Evolutionary conservation across 1,140 invertebrate species (phyloP).

Genomic region (Bombus soroeensis): DNA sequence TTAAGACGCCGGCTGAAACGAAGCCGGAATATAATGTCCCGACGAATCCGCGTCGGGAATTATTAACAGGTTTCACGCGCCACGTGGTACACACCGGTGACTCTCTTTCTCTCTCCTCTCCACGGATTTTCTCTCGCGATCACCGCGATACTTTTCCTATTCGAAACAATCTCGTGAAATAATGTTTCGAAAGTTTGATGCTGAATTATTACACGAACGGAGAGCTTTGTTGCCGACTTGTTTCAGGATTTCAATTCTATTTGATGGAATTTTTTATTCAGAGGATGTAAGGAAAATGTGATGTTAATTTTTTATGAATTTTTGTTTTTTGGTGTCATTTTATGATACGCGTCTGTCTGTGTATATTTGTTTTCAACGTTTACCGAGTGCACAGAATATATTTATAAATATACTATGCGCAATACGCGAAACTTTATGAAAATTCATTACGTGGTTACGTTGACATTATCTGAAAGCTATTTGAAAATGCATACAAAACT

Average conservation of each 20-base stretch:
- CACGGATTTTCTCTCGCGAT: not conserved
- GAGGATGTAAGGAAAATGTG: no score
- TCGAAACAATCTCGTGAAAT: not conserved
- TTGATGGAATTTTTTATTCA: not conserved
- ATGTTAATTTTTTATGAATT: not conserved
- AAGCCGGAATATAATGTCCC: conserved; percentile 33
- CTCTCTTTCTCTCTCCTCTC: not conserved
- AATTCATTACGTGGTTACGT: no score
- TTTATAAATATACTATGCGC: no score
- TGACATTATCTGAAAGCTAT: no score
- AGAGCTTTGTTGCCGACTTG: not conserved
- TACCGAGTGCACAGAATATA: no score
- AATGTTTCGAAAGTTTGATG: not conserved
- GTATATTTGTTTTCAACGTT: no score
- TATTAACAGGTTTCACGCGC: conserved; percentile 31
- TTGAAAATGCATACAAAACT: no score
- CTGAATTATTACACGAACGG: not conserved
- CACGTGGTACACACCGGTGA: not conserved
- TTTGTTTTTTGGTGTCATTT: not conserved
- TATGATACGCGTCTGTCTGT: no score
- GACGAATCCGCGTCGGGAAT: conserved; percentile 33
- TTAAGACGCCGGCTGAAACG: conserved; percentile 42
- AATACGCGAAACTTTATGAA: no score
- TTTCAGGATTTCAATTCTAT: not conserved
- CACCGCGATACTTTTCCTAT: not conserved